A percentile compares a stretch with the other conserved stretches of the same genome.
Conservation (phyloP, 2,113 vertebrate species). For the Progne subis region DNA sequence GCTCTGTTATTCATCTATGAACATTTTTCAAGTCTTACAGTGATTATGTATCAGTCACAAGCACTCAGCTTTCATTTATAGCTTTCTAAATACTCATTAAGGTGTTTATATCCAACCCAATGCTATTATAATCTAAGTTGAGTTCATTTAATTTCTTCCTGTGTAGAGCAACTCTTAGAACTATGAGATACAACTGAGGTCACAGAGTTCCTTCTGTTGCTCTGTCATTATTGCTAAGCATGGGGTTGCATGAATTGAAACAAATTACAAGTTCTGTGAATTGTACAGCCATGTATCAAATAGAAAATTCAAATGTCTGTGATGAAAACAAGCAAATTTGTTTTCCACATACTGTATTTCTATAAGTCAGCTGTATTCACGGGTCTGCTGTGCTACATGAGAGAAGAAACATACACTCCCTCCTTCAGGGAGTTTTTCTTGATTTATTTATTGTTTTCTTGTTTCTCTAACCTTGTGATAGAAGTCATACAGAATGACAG, state of each 20-base stretch:
- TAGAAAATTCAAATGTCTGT: not conserved
- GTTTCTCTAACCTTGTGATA: constrained; percentile 6
- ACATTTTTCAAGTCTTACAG: not conserved
- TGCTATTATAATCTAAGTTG: not conserved
- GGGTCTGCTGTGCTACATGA: not conserved
- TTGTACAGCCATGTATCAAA: not conserved
- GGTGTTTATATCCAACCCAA: not conserved
- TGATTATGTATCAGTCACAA: not conserved
- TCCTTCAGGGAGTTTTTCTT: not conserved
- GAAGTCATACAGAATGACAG: constrained; percentile 9
- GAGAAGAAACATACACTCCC: not conserved
- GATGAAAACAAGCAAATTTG: not conserved
- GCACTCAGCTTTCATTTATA: not conserved
- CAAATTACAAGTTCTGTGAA: not conserved
- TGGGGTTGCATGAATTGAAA: not conserved
- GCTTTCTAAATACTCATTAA: not conserved
- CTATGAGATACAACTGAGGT: not conserved
- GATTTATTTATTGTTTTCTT: constrained; percentile 39
- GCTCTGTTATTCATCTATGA: not conserved
- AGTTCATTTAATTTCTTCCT: not conserved
- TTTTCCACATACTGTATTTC: not conserved
- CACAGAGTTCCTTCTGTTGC: not conserved
- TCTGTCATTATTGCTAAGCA: not conserved
- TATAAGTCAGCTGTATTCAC: not conserved
- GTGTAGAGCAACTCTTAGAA: not conserved